phyloP scores from a whole-genome alignment of 2,113 vertebrate species.

The Pipa parva region DNA sequence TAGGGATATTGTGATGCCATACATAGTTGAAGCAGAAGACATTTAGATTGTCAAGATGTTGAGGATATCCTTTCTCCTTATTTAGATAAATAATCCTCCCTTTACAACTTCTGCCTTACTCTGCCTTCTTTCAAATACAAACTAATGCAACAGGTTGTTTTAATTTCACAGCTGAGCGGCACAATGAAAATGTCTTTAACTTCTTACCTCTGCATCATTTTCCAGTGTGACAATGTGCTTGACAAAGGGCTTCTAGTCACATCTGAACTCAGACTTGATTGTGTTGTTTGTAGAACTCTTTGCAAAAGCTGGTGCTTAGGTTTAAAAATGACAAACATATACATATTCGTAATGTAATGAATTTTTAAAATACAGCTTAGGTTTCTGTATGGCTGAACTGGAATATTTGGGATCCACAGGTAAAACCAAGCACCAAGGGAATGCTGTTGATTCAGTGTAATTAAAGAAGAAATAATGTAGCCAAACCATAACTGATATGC shows the following conservation, averaged over 20 bases:
- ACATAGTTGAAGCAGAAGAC: slow-evolving; percentile 38
- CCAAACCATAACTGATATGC: no score
- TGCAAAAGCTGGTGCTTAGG: no score
- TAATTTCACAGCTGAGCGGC: slow-evolving; percentile 62
- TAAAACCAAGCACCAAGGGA: no score
- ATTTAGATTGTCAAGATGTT: slow-evolving; percentile 47
- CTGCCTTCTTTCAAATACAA: slow-evolving; percentile 48
- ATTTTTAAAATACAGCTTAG: no score
- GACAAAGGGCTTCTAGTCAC: background rate
- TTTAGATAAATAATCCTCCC: slow-evolving; percentile 49
- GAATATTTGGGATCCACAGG: no score
- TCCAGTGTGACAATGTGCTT: slow-evolving; percentile 36
- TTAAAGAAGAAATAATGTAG: no score
- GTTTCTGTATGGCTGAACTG: no score
- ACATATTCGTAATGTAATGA: no score
- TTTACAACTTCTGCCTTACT: slow-evolving; percentile 44
- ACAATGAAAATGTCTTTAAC: slow-evolving; percentile 55
- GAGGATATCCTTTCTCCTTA: slow-evolving; percentile 52
- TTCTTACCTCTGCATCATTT: slow-evolving; percentile 48
- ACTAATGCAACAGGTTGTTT: slow-evolving; percentile 51
- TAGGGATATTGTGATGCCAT: slow-evolving; percentile 34
- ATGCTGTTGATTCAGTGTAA: no score
- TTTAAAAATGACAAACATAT: no score
- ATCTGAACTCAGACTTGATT: slow-evolving; percentile 23
- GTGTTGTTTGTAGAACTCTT: no score